Base-by-base conservation (phyloP, 2,797 vertebrate species). In the Gastrophryne carolinensis region DNA sequence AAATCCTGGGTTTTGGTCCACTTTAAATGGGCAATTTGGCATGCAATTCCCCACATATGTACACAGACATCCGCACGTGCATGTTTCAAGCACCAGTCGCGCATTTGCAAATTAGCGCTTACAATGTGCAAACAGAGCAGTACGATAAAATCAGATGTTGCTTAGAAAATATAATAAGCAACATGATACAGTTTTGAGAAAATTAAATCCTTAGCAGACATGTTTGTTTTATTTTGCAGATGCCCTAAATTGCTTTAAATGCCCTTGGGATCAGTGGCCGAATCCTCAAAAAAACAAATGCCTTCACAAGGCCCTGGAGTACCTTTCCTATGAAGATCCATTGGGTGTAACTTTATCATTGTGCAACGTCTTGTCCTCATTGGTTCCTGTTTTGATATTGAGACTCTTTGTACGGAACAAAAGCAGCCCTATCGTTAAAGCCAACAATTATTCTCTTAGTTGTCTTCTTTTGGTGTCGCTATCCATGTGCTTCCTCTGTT, bases 401-500 rank as follows among this genome's bases (percentile, higher is more conserved):
- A 29, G 49, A 19, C 32, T 77, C 4, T 77, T 77, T 35, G 34
- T 77, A 12, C 50, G 3, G 5, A 15, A 72, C 47, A 63, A 56
- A 41, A 34, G 21, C 50, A 77, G 32, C 5, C 75, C 75, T 2
- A 44, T 53, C 24, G 71, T 73, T 13, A 52, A 52, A 32, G 71
- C 71, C 61, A 73, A 64, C 11, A 73, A 73, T 19, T 44, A 56
- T 1, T 65, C 32, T 8, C 21, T 77, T 7, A 72, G 75, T 41
- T 77, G 67, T 32, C 47, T 77, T 49, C 75, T 77, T 17, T 37
- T 77, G 13, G 10, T 41, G 11, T 70, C 58, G 1, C 23, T 77
- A 12, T 37, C 58, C 15, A 10, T 77, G 8, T 77, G 75, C 26
- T 71, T 71, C 37, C 61, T 78, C 27, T 72, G 75, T 21, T 39